These are phyloP conservation scores for Drosophila sp. DNA, from an alignment of 1,140 invertebrate species.

Conservation along the genomic window DNA sequence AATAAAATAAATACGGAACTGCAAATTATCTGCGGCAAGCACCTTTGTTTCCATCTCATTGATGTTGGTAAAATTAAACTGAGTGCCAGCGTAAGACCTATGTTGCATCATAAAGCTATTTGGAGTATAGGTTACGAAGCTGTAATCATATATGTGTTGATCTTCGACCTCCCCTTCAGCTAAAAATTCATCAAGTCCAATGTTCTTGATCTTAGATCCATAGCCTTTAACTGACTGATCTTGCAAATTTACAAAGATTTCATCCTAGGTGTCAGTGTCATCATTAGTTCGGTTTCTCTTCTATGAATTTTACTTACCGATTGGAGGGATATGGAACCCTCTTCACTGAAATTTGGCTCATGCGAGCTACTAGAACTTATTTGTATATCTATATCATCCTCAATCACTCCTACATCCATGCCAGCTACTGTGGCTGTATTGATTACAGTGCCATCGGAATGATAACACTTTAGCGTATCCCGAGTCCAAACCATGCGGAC, in stretches of 20 bases:
- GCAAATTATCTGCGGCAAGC: constrained; percentile 45
- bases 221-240: neutral
- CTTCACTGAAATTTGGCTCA: neutral
- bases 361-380: constrained; percentile 73
- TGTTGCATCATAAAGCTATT: constrained; percentile 43
- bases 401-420: constrained; percentile 38
- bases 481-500: constrained; percentile 67
- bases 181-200: neutral
- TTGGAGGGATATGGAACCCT: neutral
- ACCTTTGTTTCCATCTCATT: constrained; percentile 47
- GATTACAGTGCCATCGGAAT: constrained; percentile 70
- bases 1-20: constrained; percentile 31
- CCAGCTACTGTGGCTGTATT: constrained; percentile 29
- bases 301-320: constrained; percentile 3
- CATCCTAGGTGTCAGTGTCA: neutral
- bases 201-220: neutral
- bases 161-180: constrained; percentile 39
- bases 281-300: neutral
- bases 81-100: constrained; percentile 43
- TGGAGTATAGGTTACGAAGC: constrained; percentile 40
- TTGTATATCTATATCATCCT: constrained; percentile 55
- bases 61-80: constrained; percentile 36
- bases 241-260: neutral
- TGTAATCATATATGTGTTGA: constrained; percentile 17
- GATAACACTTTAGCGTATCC: constrained; percentile 62